These are phyloP conservation scores for Xenentodon cancila DNA, from an alignment of 2,797 vertebrate genomes.

Conservation along the genomic window DNA sequence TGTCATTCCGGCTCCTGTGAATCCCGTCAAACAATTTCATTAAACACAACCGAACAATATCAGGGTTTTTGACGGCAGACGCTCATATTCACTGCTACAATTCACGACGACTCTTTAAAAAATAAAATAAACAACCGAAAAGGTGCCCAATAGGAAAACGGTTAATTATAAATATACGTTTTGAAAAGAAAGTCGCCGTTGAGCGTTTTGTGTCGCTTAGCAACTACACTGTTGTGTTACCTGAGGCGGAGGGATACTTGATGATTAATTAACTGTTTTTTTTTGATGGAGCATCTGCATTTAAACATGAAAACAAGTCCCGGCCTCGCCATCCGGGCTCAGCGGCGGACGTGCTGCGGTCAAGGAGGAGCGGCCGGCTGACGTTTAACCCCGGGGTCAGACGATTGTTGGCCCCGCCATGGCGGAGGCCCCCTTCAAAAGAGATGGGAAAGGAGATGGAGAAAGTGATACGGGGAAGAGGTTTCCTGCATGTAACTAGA, in stretches of 20 bases:
- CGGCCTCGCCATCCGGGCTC: neutral
- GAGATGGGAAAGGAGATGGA: constrained; percentile 26
- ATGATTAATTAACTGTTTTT: neutral
- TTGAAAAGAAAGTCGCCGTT: constrained; percentile 7
- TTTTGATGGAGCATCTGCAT: too few species aligned
- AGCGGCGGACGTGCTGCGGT: constrained; percentile 38
- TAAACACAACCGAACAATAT: too few species aligned
- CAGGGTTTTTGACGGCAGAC: too few species aligned
- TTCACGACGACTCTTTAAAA: too few species aligned
- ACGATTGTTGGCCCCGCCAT: constrained; percentile 34
- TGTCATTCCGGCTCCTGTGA: too few species aligned
- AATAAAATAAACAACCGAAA: neutral
- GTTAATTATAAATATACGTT: too few species aligned
- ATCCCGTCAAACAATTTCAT: too few species aligned
- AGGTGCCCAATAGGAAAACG: too few species aligned
- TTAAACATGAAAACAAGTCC: neutral
- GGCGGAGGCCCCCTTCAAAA: constrained; percentile 46
- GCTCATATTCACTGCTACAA: too few species aligned
- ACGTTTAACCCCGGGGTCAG: constrained; percentile 67
- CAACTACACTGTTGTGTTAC: neutral
- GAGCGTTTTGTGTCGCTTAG: neutral
- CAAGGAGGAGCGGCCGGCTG: constrained; percentile 66
- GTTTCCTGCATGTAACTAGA: neutral
- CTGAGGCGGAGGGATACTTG: constrained; percentile 23
- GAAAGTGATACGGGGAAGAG: neutral